Percentiles rank a stretch among this genome's conserved stretches.
Evolutionary conservation across 2,888 invertebrate species (phyloP).

Genomic region (Cataglyphis albicans): DNA sequence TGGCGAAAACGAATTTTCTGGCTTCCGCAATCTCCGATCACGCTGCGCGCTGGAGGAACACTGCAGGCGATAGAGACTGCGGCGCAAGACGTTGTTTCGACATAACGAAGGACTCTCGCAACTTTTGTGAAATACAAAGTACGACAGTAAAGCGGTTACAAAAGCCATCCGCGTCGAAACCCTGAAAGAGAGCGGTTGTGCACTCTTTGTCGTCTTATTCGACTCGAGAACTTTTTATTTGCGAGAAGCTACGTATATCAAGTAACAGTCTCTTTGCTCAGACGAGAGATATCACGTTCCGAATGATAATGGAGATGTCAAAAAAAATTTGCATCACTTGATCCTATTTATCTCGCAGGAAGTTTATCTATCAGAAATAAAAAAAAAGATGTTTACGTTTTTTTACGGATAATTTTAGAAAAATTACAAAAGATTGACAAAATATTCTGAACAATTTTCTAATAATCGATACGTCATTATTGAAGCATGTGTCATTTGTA

Average conservation of each 20-base stretch:
- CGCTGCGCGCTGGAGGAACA: conserved; percentile 47
- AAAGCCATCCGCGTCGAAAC: conserved; percentile 45
- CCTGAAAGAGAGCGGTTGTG: conserved; percentile 27
- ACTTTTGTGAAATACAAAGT: conserved; percentile 56
- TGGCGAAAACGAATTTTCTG: conserved; percentile 75
- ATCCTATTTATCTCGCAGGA: neutral
- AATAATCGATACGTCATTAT: neutral
- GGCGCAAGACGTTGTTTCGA: conserved; percentile 52
- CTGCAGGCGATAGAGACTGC: conserved; percentile 59
- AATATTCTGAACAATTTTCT: neutral
- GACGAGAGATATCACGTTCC: neutral
- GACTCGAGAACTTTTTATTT: conserved; percentile 33
- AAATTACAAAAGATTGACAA: neutral
- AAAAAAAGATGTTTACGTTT: neutral
- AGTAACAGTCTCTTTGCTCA: neutral
- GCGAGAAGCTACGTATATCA: conserved; percentile 19
- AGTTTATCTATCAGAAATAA: neutral
- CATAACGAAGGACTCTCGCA: conserved; percentile 55
- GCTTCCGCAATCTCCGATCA: conserved; percentile 72
- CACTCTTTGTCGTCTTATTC: conserved; percentile 46
- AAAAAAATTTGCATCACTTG: neutral
- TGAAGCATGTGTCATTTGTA: neutral
- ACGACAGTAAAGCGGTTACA: conserved; percentile 54
- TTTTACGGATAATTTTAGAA: neutral
- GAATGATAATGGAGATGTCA: conserved; percentile 13